Base-by-base conservation (phyloP, 2,113 vertebrate genomes). In the Corapipo altera region DNA sequence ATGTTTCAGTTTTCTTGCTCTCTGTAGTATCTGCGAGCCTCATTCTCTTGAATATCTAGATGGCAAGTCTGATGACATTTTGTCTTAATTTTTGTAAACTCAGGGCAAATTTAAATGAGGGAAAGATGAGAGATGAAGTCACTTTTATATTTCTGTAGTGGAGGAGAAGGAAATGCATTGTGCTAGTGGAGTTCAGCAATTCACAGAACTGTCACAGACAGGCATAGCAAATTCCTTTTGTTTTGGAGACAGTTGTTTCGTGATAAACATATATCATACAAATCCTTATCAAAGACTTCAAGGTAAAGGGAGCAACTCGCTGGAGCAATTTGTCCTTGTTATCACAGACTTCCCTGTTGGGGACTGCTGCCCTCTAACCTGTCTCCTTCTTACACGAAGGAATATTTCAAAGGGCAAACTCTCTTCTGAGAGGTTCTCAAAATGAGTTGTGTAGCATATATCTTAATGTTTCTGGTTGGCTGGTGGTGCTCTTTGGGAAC, bases 401-500 rank as follows among this genome's bases (percentile, higher is more conserved):
- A 84, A 55, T 67, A 78, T 89, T 74, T 93, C 24, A 93, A 92
- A 92, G 83, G 80, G 22, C 80, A 92, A 89, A 27, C 64, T 86
- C 19, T 70, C 54, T 54, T 83, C 64, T 59, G 33, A 33, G 76
- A 48, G 46, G 27, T 48, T 92, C 80, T 92, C 73, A 41, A 73
- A 83, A 64, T 75, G 30, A 85, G 58, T 67, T 85, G 70, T 54
- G 71, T 80, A 73, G 94, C 39, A 13, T 90, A 9, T 85, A 80
- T 85, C 89, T 82, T 69, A 54, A 49, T 85, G 85, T 91, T 96
- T 95, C 89, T 95, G 89, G 46, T 85, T 94, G 94, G 87, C 71
- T 93, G 74, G 78, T 89, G 54, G 81, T 35, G 70, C 71, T 91
- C 87, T 91, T 96, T 95, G 95, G 91, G 96, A 96, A 96, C 91